Base-by-base conservation (phyloP, 2,888 invertebrate species). In the Cryptocheilus praepositus region DNA sequence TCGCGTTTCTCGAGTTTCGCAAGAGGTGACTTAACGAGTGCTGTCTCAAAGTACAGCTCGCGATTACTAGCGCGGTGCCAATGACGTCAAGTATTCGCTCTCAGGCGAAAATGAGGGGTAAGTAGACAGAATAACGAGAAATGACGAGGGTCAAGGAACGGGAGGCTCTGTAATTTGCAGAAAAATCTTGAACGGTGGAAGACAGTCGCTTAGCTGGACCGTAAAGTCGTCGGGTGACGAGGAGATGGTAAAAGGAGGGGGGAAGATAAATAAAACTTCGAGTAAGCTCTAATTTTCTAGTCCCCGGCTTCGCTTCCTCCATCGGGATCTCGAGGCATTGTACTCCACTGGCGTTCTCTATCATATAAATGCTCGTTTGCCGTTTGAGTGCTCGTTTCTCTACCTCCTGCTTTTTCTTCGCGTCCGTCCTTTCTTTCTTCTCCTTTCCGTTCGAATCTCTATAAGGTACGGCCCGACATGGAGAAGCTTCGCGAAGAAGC, bases 251-350 rank as follows among this genome's bases (percentile, higher is more conserved):
- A 51, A 28, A 55, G 52, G 28, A 59, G 21, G 36, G 45, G 19
- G 49, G 56, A 16, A 44, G 21, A 57, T 21, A 18, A n/a, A 19
- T 57, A 28, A 59, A 21, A 21, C 22, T 22, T 19, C 58, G 55
- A 67, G 69, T 61, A 67, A 69, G 68, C 66, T 68, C 69, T 64
- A 71, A 74, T 74, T 74, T 74, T 70, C 67, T 66, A 64, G 65
- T 71, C 69, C 65, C 64, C 65, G 62, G 61, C 73, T 16, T n/a
- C 16, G 44, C 3, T 21, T 19, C 56, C 19, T 19, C 56, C 13
- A 4, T 28, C 28, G 36, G 13, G 13, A 36, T 71, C 64, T 61
- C 68, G 70, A 68, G 56, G 67, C 64, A 66, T 62, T 43, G 57
- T 43, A 43, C 18, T 43, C 16, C n/a, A 28, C 25, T 16, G 21